Conservation (phyloP, 2,888 invertebrate genomes). For the Pherbina coryleti region DNA sequence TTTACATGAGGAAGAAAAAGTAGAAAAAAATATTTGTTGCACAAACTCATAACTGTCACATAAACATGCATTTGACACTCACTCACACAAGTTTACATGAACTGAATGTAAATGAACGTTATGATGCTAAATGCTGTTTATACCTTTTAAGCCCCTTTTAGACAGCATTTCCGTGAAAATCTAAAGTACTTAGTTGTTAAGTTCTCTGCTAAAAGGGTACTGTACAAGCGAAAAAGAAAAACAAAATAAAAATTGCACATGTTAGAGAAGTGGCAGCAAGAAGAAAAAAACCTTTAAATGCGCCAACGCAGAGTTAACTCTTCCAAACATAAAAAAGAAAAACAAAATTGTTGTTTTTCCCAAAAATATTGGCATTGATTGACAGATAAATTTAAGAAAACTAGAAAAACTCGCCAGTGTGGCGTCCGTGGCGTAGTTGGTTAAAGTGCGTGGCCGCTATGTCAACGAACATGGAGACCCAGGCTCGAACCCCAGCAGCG, state of each 20-base stretch:
- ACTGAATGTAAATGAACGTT: background rate
- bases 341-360: no score
- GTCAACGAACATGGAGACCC: no score
- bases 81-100: background rate
- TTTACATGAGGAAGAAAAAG: no score
- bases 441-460: no score
- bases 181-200: constrained; percentile 3
- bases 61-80: background rate
- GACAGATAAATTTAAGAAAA: no score
- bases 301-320: no score
- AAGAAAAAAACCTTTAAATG: background rate
- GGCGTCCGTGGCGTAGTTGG: no score
- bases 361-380: no score
- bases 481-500: no score
- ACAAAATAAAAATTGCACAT: background rate
- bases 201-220: constrained; percentile 15
- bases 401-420: no score
- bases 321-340: no score
- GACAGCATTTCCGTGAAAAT: background rate
- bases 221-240: background rate
- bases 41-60: constrained; percentile 13
- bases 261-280: background rate
- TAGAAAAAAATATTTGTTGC: background rate
- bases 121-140: background rate
- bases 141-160: constrained; percentile 2